Conservation (phyloP, 2,797 vertebrate genomes). For the Pangasius larnaudii region DNA sequence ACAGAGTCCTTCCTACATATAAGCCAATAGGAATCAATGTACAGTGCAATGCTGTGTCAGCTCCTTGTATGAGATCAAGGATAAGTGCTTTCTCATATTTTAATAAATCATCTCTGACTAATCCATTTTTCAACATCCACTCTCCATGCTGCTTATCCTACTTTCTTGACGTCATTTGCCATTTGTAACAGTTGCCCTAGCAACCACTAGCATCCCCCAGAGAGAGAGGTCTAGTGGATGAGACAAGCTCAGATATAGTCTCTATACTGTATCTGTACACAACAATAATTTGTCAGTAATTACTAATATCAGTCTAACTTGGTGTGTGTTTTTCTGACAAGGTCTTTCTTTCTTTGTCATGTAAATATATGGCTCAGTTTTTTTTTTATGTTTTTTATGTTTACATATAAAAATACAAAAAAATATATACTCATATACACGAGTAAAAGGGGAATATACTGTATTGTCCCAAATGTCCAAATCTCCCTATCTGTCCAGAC, state of each 20-base stretch:
- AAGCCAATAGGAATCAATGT: background rate
- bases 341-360: background rate
- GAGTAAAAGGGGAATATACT: too few relatives aligned
- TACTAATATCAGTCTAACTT: background rate
- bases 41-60: background rate
- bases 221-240: conserved; percentile 78
- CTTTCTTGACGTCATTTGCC: conserved; percentile 90
- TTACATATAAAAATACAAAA: background rate
- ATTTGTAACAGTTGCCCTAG: conserved; percentile 90
- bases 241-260: conserved; percentile 80
- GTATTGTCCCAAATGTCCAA: background rate
- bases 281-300: background rate
- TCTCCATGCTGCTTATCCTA: conserved; percentile 83
- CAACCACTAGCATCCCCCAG: conserved; percentile 85
- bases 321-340: background rate
- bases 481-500: background rate
- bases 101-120: conserved; percentile 78
- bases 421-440: background rate
- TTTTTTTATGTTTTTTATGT: background rate
- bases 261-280: conserved; percentile 74
- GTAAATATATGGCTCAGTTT: background rate
- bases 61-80: background rate
- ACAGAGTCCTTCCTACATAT: background rate
- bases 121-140: conserved; percentile 86
- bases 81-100: conserved; percentile 68